Conservation (phyloP, 2,797 vertebrate species). For the Podarcis siculus region DNA sequence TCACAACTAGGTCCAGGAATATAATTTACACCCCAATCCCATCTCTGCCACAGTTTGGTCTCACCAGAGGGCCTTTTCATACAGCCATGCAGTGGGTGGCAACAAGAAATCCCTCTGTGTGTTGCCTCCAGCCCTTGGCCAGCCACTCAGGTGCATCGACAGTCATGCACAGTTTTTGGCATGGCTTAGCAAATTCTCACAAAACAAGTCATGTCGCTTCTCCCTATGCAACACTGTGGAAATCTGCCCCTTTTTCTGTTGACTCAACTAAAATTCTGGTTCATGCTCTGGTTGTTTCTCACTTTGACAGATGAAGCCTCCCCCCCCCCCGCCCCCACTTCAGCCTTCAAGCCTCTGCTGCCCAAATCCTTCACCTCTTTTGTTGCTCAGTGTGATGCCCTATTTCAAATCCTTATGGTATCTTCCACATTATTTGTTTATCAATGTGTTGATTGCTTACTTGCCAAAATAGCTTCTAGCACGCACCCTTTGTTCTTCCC, state of each 20-base stretch:
- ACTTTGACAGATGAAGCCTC: neutral
- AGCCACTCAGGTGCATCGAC: neutral
- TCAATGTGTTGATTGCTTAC: too few species aligned
- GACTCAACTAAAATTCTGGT: neutral
- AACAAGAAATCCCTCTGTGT: neutral
- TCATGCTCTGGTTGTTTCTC: neutral
- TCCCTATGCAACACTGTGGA: neutral
- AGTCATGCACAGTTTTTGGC: neutral
- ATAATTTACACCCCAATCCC: neutral
- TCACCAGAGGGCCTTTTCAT: neutral
- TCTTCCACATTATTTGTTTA: neutral
- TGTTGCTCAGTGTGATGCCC: neutral
- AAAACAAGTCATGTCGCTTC: neutral
- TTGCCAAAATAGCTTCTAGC: neutral
- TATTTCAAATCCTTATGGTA: neutral
- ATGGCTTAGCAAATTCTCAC: slow-evolving; percentile 8
- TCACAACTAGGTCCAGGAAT: neutral
- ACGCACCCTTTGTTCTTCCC: neutral
- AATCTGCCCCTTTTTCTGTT: neutral
- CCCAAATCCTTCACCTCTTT: neutral
- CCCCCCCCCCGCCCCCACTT: neutral
- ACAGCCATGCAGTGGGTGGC: neutral
- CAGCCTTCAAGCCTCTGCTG: neutral
- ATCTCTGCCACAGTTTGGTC: neutral
- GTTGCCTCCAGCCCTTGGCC: neutral